Conservation (phyloP, 1,140 invertebrate genomes). For the Pogonognathellus flavescens region DNA sequence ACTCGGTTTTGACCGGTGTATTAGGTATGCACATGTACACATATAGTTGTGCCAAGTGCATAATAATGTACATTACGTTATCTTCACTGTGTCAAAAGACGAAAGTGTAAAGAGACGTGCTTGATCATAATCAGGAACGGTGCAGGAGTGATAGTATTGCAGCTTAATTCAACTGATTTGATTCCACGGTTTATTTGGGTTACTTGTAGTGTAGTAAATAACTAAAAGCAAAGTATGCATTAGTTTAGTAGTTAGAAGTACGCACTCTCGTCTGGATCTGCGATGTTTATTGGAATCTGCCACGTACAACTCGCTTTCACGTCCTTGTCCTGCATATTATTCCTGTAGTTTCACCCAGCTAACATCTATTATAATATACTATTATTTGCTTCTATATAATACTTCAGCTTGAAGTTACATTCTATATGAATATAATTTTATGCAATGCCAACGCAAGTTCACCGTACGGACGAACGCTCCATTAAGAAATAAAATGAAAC, state of each 20-base stretch:
- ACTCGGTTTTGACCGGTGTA: no score
- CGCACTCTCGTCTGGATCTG: background rate
- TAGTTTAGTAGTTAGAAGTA: background rate
- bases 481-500: background rate
- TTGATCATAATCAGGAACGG: background rate
- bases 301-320: no score
- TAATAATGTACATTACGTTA: background rate
- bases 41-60: background rate
- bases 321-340: conserved; percentile 1
- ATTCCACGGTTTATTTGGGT: background rate
- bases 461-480: background rate
- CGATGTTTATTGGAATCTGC: background rate
- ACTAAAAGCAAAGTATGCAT: background rate
- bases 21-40: no score
- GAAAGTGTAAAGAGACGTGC: conserved; percentile 7
- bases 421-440: background rate
- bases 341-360: no score
- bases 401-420: background rate
- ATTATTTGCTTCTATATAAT: no score
- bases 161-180: conserved; percentile 15
- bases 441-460: background rate
- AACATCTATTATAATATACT: no score
- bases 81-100: background rate
- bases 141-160: background rate
- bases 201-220: background rate